Conservation (phyloP, 2,888 invertebrate species). For the Ashinkailepas kermadecensis region DNA sequence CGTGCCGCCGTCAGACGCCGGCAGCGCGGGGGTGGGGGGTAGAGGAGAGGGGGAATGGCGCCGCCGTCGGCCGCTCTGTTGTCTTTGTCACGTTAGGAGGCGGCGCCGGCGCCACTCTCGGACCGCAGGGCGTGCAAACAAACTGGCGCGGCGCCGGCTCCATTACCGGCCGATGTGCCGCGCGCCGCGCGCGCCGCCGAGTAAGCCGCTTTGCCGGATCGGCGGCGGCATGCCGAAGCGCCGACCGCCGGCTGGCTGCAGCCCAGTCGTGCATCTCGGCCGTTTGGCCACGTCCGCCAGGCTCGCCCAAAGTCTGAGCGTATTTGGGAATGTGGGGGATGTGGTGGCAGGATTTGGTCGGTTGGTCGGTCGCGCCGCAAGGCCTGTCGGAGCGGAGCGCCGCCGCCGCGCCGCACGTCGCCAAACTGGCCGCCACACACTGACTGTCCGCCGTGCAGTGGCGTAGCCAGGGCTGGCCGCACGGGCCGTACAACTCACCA, state of each 20-base stretch:
- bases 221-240: background rate
- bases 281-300: background rate
- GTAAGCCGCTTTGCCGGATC: background rate
- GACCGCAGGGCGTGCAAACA: background rate
- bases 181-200: background rate
- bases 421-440: no score
- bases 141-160: background rate
- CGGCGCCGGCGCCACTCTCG: background rate
- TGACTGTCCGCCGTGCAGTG: no score
- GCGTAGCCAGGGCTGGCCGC: no score
- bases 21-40: background rate
- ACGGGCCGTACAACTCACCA: no score
- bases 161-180: background rate
- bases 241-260: background rate
- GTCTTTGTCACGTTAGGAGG: slow-evolving; percentile 5
- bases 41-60: background rate
- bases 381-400: no score
- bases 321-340: background rate
- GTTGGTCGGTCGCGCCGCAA: background rate
- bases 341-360: background rate
- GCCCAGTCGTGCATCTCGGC: background rate
- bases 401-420: no score
- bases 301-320: background rate
- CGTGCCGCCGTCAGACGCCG: background rate
- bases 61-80: background rate